Evolutionary conservation across 2,113 vertebrate species (phyloP).

Genomic region (Sceloporus undulatus): DNA sequence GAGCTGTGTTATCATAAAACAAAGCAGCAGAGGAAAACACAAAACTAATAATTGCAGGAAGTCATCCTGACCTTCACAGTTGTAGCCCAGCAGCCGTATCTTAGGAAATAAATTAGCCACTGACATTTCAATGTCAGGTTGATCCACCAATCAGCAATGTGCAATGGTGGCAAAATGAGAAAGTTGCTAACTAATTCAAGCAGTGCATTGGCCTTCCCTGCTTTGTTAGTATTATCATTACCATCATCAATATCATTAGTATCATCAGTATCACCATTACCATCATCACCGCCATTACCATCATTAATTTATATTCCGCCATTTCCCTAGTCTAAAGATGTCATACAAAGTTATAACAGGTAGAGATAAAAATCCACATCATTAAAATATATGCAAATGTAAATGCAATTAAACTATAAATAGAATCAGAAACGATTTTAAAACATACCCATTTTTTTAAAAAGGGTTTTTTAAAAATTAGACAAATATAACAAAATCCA

Average conservation of each 20-base stretch:
- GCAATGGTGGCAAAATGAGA: slow-evolving; percentile 15
- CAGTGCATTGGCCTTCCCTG: neutral
- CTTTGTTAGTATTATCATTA: neutral
- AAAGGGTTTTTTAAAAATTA: too few relatives aligned
- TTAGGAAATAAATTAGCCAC: slow-evolving; percentile 19
- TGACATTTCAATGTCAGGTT: slow-evolving; percentile 35
- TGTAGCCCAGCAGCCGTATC: neutral
- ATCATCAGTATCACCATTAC: too few relatives aligned
- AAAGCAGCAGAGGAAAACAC: slow-evolving; percentile 13
- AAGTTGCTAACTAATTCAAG: neutral
- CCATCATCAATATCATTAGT: neutral
- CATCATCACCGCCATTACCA: too few relatives aligned
- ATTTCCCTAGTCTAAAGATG: too few relatives aligned
- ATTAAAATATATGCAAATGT: too few relatives aligned
- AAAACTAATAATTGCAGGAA: slow-evolving; percentile 6
- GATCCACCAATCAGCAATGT: slow-evolving; percentile 17
- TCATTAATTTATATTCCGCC: too few relatives aligned
- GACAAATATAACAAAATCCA: too few relatives aligned
- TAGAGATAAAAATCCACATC: too few relatives aligned
- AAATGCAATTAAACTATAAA: too few relatives aligned
- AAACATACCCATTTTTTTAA: too few relatives aligned
- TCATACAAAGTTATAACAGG: too few relatives aligned
- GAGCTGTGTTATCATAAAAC: slow-evolving; percentile 22
- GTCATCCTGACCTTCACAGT: slow-evolving; percentile 19
- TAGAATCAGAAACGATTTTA: too few relatives aligned